These are phyloP conservation scores for Drosophila mojavensis DNA, from an alignment of 1,140 invertebrate species.

Conservation along the genomic window DNA sequence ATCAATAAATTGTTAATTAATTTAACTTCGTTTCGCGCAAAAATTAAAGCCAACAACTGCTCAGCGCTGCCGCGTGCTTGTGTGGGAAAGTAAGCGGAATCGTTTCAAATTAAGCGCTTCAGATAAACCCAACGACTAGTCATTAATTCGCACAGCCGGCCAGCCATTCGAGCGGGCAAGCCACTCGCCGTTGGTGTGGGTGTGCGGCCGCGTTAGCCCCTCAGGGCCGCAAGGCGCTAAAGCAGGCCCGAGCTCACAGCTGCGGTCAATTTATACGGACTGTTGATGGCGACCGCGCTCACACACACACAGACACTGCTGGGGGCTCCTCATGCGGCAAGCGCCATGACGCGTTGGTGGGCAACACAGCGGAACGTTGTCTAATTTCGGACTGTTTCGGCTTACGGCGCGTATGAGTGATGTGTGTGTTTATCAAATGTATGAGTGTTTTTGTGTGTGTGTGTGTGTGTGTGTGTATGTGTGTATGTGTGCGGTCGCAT, in stretches of 20 bases:
- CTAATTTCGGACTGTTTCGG: slow-evolving; percentile 34
- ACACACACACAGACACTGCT: too few species aligned
- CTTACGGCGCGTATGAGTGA: slow-evolving; percentile 50
- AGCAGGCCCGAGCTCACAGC: slow-evolving; percentile 22
- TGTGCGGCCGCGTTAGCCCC: slow-evolving; percentile 29
- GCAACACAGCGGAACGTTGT: slow-evolving; percentile 41
- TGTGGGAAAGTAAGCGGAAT: slow-evolving; percentile 22
- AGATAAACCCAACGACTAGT: slow-evolving; percentile 49
- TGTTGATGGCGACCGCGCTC: slow-evolving; percentile 30
- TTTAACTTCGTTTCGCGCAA: slow-evolving; percentile 52
- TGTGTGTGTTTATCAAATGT: slow-evolving; percentile 34
- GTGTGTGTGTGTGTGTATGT: slow-evolving; percentile 12
- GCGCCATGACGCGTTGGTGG: slow-evolving; percentile 14
- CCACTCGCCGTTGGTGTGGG: slow-evolving; percentile 4
- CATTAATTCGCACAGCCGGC: slow-evolving; percentile 44
- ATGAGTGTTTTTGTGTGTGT: slow-evolving; percentile 12
- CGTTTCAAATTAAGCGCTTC: slow-evolving; percentile 59
- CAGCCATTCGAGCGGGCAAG: slow-evolving; percentile 12
- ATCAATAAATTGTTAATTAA: slow-evolving; percentile 62
- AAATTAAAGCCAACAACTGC: slow-evolving; percentile 39
- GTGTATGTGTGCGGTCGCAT: slow-evolving; percentile 55
- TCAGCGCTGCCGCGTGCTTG: background rate
- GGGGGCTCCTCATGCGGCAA: background rate
- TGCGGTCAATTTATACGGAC: slow-evolving; percentile 47
- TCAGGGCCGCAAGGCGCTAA: slow-evolving; percentile 34